Evolutionary conservation across 2,113 vertebrate species (phyloP).

Genomic region (Engraulis encrasicolus): DNA sequence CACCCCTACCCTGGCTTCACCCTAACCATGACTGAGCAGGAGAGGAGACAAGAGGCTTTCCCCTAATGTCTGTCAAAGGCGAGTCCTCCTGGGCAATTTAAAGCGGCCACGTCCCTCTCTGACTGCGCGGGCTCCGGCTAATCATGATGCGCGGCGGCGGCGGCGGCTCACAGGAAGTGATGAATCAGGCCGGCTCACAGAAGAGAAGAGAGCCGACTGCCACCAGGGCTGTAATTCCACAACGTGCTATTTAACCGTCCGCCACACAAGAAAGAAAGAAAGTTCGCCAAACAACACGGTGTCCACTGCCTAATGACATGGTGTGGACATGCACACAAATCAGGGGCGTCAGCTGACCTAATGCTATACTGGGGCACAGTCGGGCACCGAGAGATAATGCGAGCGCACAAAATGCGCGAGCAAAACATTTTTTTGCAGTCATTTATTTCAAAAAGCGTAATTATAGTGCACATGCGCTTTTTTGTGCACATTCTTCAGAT

Average conservation of each 20-base stretch:
- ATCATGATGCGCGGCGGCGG: no score
- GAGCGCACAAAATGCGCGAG: no score
- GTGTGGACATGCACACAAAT: no score
- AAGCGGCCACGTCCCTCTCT: no score
- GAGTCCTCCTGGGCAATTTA: constrained; percentile 8
- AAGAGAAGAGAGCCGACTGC: not conserved
- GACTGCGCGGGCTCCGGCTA: not conserved
- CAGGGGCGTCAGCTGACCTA: no score
- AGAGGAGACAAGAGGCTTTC: not conserved
- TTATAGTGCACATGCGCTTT: no score
- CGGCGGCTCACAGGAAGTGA: constrained; percentile 5
- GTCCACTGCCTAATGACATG: not conserved
- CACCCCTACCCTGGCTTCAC: not conserved
- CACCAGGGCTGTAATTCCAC: not conserved
- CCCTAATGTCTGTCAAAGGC: constrained; percentile 9
- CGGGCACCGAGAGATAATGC: no score
- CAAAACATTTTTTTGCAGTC: no score
- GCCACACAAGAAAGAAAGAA: no score
- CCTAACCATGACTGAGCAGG: not conserved
- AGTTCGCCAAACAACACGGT: not conserved
- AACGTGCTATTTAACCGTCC: not conserved
- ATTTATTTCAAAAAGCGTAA: no score
- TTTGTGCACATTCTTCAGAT: no score
- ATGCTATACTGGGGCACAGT: no score
- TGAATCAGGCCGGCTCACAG: not conserved